Evolutionary conservation across 2,888 invertebrate genomes (phyloP), one percentile per base, ranked within the genome.

Genomic region (Cataglyphis albicans): DNA sequence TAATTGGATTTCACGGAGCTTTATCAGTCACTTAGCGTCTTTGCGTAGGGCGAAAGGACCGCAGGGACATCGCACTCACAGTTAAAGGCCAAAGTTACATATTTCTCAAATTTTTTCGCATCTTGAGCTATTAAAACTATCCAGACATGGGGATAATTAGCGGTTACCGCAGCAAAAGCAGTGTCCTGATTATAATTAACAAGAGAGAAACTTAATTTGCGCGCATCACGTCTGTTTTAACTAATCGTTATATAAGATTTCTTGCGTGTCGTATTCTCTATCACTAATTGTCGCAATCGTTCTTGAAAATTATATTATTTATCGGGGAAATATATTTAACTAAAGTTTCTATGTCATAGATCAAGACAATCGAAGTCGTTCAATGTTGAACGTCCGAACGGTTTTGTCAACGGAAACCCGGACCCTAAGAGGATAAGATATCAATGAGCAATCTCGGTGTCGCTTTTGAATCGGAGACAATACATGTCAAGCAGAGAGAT

Each of bases 1-100:
- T 92, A 92, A 92, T 91, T 92, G 84, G 87, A 92, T 92, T 91
- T 89, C 84, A 86, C 90, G 89, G 83, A 86, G 86, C 82, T 91
- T 91, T 89, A 92, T 90, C 90, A 89, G 90, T 88, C 92, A 92
- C 91, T 93, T 90, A 91, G 83, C 88, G 89, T 87, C 87, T 86
- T 65, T 86, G 73, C 70, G 74, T 63, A 83, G 25, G 32, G 21
- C 32, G 59, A 74, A 64, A 81, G 75, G 87, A 83, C 61, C 82
- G 78, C 70, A 41, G 63, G 70, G 52, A 73, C 75, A 78, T 48
- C 57, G 57, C 78, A 59, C 70, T 52, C 65, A 70, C 82, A 83
- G 86, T 86, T 85, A 73, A 76, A 55, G 55, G 55, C 29, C 78
- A 73, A 82, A 87, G 61, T 84, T 88, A 74, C 78, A 75, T 86